phyloP scores from a whole-genome alignment of 2,797 vertebrate species.

The Oreortyx pictus region DNA sequence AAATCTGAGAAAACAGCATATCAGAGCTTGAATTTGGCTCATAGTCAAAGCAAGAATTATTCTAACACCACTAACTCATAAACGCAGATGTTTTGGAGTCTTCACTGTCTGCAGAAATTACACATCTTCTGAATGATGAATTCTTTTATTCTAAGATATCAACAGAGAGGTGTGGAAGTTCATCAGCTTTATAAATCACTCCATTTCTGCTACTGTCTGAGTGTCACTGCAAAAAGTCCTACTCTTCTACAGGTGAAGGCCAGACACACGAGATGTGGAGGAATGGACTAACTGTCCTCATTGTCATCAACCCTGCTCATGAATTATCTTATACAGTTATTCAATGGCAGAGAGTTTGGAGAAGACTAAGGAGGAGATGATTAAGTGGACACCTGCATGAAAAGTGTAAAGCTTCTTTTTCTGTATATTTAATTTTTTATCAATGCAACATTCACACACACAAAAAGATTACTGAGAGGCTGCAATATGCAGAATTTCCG shows the following conservation, averaged over 20 bases:
- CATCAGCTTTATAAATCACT: background rate
- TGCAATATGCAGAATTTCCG: background rate
- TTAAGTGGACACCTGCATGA: background rate
- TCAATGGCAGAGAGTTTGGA: background rate
- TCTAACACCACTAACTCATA: background rate
- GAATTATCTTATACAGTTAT: background rate
- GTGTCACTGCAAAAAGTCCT: background rate
- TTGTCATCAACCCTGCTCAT: background rate
- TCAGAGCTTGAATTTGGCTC: background rate
- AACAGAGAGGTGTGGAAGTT: background rate
- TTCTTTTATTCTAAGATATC: background rate
- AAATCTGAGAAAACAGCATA: background rate
- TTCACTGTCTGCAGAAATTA: background rate
- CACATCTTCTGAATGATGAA: background rate
- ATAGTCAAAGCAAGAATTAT: background rate
- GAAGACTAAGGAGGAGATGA: background rate
- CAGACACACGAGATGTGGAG: background rate
- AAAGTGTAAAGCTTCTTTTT: background rate
- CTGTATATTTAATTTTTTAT: background rate
- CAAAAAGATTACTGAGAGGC: background rate
- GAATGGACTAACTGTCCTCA: background rate
- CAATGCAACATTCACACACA: background rate
- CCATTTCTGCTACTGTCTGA: background rate
- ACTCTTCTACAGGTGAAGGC: accelerated
- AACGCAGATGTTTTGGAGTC: background rate